Evolutionary conservation across 1,140 invertebrate genomes (phyloP).

Genomic region (Portunus trituberculatus): DNA sequence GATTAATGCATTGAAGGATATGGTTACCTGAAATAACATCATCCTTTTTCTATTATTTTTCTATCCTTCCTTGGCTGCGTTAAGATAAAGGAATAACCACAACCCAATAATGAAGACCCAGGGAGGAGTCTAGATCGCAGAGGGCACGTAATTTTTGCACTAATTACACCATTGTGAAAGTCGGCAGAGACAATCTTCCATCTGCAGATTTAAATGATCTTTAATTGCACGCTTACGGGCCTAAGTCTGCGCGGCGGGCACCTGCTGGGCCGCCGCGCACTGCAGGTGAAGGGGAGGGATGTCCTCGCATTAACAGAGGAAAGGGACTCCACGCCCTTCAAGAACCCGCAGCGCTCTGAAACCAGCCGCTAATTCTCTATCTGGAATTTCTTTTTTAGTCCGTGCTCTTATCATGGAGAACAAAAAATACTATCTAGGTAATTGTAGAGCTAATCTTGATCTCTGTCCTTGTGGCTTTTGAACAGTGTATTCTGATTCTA

Average conservation of each 20-base stretch:
- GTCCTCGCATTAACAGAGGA: background rate
- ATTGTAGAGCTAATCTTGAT: too few relatives aligned
- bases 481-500: too few relatives aligned
- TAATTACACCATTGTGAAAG: background rate
- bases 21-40: too few relatives aligned
- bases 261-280: background rate
- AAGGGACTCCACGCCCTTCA: background rate
- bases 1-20: too few relatives aligned
- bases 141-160: background rate
- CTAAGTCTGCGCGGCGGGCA: background rate
- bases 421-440: too few relatives aligned
- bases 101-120: background rate
- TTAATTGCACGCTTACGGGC: background rate
- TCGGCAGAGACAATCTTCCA: background rate
- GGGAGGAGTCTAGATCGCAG: background rate
- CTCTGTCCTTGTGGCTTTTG: too few relatives aligned
- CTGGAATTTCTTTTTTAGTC: too few relatives aligned
- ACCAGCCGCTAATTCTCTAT: too few relatives aligned
- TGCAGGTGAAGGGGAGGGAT: background rate
- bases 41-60: too few relatives aligned
- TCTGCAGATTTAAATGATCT: conserved; percentile 1
- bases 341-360: background rate
- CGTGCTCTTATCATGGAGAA: too few relatives aligned
- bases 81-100: too few relatives aligned
- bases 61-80: too few relatives aligned